A percentile compares a stretch with the other conserved stretches of the same genome.
phyloP scores from a whole-genome alignment of 1,140 invertebrate species.

The Zaprionus taronus region DNA sequence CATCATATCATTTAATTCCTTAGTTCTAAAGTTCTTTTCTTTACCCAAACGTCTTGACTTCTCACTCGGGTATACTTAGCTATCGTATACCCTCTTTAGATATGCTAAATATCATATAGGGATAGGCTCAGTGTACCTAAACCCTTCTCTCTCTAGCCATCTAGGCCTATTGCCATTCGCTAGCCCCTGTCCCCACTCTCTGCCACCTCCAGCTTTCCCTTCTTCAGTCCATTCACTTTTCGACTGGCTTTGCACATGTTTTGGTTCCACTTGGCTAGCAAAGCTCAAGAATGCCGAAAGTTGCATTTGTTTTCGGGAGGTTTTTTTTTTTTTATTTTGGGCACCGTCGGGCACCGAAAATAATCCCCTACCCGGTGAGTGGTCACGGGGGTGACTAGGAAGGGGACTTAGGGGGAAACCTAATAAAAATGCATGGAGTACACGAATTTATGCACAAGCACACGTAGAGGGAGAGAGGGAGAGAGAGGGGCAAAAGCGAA shows the following conservation, averaged over 20 bases:
- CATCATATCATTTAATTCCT: too few relatives aligned
- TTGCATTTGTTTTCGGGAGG: conserved; percentile 30
- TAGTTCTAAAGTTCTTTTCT: too few relatives aligned
- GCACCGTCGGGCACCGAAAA: conserved; percentile 25
- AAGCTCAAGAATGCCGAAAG: conserved; percentile 53
- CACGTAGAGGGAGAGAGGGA: neutral
- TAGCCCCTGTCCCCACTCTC: neutral
- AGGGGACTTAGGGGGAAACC: conserved; percentile 34
- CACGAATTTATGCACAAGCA: conserved; percentile 51
- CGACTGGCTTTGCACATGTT: conserved; percentile 31
- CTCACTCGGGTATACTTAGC: too few relatives aligned
- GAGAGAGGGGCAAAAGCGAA: neutral
- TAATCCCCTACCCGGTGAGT: conserved; percentile 9
- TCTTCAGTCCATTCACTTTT: neutral
- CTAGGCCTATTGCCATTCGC: neutral
- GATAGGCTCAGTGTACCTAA: neutral
- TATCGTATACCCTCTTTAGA: too few relatives aligned
- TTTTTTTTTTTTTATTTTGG: neutral
- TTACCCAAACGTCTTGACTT: too few relatives aligned
- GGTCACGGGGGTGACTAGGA: neutral
- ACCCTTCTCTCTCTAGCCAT: neutral
- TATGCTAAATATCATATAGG: neutral
- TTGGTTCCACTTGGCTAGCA: conserved; percentile 45
- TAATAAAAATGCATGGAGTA: conserved; percentile 63
- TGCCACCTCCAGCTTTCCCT: neutral